Evolutionary conservation across 2,797 vertebrate species (phyloP).

Genomic region (Parotocinclus haroldoi): DNA sequence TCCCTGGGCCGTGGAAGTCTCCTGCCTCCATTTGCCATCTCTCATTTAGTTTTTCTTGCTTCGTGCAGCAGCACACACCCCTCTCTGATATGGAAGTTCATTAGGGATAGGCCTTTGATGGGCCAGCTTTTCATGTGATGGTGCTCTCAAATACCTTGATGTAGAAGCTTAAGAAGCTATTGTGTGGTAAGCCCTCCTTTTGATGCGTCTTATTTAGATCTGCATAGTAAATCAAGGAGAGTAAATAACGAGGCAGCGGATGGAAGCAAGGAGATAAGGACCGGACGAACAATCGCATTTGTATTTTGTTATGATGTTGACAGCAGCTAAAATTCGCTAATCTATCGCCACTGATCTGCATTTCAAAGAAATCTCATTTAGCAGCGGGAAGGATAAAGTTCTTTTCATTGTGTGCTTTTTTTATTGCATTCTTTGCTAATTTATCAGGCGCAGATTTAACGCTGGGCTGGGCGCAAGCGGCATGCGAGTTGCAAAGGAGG

Average conservation of each 20-base stretch:
- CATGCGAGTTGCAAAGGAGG: constrained; percentile 86
- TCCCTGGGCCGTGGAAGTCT: constrained; percentile 75
- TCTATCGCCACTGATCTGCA: constrained; percentile 99
- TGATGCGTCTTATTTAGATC: constrained; percentile 99
- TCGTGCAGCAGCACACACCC: constrained; percentile 59
- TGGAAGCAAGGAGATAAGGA: constrained; percentile 99
- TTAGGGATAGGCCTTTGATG: constrained; percentile 99
- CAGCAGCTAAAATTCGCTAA: constrained; percentile 99
- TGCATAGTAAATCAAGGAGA: constrained; percentile 99
- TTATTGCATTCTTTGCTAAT: constrained; percentile 99
- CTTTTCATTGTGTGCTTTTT: constrained; percentile 93
- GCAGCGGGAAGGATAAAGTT: constrained; percentile 98
- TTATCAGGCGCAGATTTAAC: constrained; percentile 99
- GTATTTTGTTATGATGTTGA: constrained; percentile 99
- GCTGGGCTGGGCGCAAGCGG: constrained; percentile 80
- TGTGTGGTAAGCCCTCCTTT: constrained; percentile 97
- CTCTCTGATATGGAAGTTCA: constrained; percentile 98
- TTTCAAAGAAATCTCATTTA: constrained; percentile 99
- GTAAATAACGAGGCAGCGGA: constrained; percentile 99
- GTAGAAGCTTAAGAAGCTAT: constrained; percentile 99
- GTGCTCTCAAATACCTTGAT: constrained; percentile 99
- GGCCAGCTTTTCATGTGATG: constrained; percentile 93
- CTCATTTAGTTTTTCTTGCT: constrained; percentile 44
- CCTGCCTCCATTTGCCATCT: constrained; percentile 42
- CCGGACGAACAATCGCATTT: constrained; percentile 97